Base-by-base conservation (phyloP, 2,113 vertebrate species). In the Petromus typicus region DNA sequence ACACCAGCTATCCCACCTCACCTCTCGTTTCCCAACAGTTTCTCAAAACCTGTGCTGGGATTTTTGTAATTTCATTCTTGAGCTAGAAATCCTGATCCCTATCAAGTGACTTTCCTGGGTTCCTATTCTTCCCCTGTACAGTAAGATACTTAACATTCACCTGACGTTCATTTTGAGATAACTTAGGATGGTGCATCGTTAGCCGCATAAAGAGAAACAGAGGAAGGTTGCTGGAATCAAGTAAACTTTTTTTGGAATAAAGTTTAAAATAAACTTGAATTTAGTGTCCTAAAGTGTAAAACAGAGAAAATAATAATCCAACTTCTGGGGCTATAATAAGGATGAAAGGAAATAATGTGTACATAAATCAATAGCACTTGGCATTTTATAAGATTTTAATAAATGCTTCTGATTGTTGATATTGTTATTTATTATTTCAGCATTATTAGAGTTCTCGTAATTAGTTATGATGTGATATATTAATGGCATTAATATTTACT, bases 61-160 rank as follows among this genome's bases (percentile, higher is more conserved):
- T 90, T 82, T 96, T 76, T 67, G 73, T 79, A 69, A 95, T 73
- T 79, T 89, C 32, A 27, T 79, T 88, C 90, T 92, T 45, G 54
- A 40, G 22, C 51, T 73, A 73, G 86, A 93, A 64, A 86, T 48
- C 32, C 75, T 75, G 57, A 80, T 82, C 92, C 71, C 51, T 27
- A 84, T 66, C 76, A 86, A 56, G 16, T 61, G 59, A 61, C 5
- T 3, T 2, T 59, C 69, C 37, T 45, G 10, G 25, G 69, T 92
- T 80, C 48, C 59, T 66, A 14, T 37, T 91, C 93, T 40, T 95
- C 12, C 79, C 14, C 25, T 40, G 18, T 86, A 56, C 10, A 32
- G 27, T 32, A 43, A 83, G 73, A 69, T 30, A 57, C 7, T 75
- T 85, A 73, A 64, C 71, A 54, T 57, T 71, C 20, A 69, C 64